Evolutionary conservation across 2,113 vertebrate genomes (phyloP), one percentile per base, ranked within the genome.

Genomic region (Microcebus ravelobensis): DNA sequence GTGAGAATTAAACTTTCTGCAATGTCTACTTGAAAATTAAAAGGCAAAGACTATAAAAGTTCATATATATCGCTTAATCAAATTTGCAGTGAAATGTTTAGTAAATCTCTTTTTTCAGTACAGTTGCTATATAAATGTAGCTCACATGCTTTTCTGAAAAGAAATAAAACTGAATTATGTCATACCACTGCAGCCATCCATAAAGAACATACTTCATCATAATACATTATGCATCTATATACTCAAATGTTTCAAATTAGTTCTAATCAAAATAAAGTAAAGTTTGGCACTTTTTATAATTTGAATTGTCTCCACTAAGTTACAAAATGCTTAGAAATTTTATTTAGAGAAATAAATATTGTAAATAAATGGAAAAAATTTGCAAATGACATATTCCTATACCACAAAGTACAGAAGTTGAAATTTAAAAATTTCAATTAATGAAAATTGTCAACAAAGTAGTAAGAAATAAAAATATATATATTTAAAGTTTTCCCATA

Each of bases 241-340:
- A 18, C 0, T n/a, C 39, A 86, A 45, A 76, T 70, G 31, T 29
- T 61, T 61, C 67, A 76, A 18, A 70, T 74, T 81, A 86, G 18
- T 76, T 90, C 39, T 70, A 67, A 65, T 29, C 70, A 73, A 96
- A 85, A 80, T 73, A 94, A 93, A 81, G 9, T 65, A 87, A 87
- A 83, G 77, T 71, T 80, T 59, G 67, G 83, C 17, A 74, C 14
- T 12, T 73, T 84, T 94, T 85, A n/a, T 76, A 59, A 86, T 71
- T 70, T 90, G 70, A 73, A 57, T 55, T 88, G 42, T 42, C 36
- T 91, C 52, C 57, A 61, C 17, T 74, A 65, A 45, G 34, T 73
- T 79, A 82, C 34, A 85, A 96, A 80, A 73, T 91, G 17, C 20
- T 84, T 71, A 34, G 77, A 50, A 70, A 83, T 42, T 74, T 91